Base-by-base conservation (phyloP, 1,140 invertebrate species). In the Pogonus chalceus region DNA sequence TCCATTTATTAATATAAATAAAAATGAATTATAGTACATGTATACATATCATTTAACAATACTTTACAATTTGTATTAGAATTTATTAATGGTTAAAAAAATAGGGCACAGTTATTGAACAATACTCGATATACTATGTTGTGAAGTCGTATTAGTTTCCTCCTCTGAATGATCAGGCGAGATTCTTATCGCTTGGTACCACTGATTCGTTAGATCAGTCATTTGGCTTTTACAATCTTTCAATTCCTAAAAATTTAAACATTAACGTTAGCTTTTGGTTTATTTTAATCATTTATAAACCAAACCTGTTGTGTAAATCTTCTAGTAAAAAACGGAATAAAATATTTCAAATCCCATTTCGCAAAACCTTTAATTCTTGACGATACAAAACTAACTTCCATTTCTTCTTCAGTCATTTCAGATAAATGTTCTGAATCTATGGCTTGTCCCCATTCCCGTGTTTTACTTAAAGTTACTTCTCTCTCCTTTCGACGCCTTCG, bases 401-500 rank as follows among this genome's bases (percentile, higher is more conserved):
- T 83, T 71, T 96, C 93, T 65, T 96, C 92, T 70, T 96, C 93
- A 0, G 94, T 97, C 10, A 93, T 80, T 73, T 97, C 93, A 2
- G 93, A 96, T 46, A 97, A 70, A 74, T 96, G 92, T 68, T 96
- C 93, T 0, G 93, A 94, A 72, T 97, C 94, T 35, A 98, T 90
- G 14, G 93, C 83, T 74, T 95, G 90, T 20, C 94, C 94, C 90
- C 92, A 94, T 80, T 97, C 94, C 70, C 90, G 88, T 0, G 94
- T 98, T 79, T 98, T 98, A 61, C 92, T 96, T 23, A 97, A 74
- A 24, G 92, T 91, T 47, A 97, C 84, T 72, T 91, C 90, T 66
- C 87, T 87, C 49, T 86, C 82, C 54, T 82, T 84, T 66, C 84
- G 83, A n/a, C n/a, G n/a, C 46, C 80, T 78, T 55, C 78, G 77